These are phyloP conservation scores for Echinops telfairi DNA, from an alignment of 2,113 vertebrate genomes.

Conservation along the genomic window DNA sequence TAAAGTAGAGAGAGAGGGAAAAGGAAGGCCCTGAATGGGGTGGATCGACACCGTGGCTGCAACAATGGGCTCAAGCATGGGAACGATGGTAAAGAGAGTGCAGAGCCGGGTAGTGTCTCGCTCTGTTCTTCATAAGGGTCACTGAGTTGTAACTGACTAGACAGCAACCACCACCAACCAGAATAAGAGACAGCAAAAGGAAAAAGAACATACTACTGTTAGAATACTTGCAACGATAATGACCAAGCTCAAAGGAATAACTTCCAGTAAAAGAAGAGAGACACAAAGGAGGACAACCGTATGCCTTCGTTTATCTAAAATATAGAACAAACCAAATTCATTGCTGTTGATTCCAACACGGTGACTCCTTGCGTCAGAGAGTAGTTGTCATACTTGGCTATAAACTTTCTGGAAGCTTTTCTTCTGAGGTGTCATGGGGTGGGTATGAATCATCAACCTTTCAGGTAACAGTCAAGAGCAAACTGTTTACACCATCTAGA, in stretches of 20 bases:
- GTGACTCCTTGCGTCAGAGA: not conserved
- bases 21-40: too few relatives aligned
- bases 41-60: too few relatives aligned
- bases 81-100: too few relatives aligned
- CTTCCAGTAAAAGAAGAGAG: conserved; percentile 41
- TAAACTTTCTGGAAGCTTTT: not conserved
- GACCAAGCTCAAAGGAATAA: not conserved
- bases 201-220: not conserved
- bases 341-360: not conserved
- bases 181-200: too few relatives aligned
- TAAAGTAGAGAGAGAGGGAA: too few relatives aligned
- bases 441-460: not conserved
- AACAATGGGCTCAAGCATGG: too few relatives aligned
- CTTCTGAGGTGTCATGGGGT: not conserved
- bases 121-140: too few relatives aligned
- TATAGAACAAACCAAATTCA: not conserved
- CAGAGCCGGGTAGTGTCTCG: too few relatives aligned
- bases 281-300: not conserved
- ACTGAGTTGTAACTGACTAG: too few relatives aligned
- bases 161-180: too few relatives aligned
- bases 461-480: not conserved
- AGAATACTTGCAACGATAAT: not conserved
- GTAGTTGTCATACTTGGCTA: not conserved
- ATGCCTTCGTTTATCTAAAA: not conserved
- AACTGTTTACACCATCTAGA: not conserved